Conservation (phyloP, 2,113 vertebrate species). For the Sinocyclocheilus anophthalmus region DNA sequence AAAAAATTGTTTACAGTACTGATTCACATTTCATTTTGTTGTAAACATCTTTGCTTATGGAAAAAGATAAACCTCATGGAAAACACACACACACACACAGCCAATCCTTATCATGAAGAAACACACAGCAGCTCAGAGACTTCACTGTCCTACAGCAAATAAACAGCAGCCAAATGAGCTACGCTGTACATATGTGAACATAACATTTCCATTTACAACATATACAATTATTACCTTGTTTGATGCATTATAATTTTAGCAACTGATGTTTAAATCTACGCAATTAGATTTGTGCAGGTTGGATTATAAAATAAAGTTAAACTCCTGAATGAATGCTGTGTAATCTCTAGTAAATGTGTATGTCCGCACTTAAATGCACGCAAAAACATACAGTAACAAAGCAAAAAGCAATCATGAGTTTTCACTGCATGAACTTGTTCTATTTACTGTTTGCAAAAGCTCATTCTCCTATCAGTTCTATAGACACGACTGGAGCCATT, state of each 20-base stretch:
- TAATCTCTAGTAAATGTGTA: neutral
- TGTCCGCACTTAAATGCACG: neutral
- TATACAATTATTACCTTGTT: neutral
- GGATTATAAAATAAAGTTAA: neutral
- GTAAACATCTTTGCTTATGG: neutral
- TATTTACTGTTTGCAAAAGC: neutral
- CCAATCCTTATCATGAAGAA: neutral
- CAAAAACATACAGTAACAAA: slow-evolving; percentile 3
- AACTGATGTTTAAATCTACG: neutral
- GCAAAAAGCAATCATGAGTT: slow-evolving; percentile 9
- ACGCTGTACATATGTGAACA: neutral
- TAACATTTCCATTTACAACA: neutral
- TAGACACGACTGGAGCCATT: neutral
- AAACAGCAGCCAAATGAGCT: neutral
- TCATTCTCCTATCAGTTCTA: slow-evolving; percentile 13
- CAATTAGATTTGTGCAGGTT: neutral
- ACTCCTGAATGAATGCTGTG: neutral
- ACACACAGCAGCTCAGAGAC: slow-evolving; percentile 5
- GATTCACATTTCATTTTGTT: neutral
- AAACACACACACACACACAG: neutral
- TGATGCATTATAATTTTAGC: neutral
- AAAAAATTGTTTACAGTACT: neutral
- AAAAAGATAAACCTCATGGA: neutral
- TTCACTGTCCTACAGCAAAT: neutral
- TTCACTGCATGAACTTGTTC: neutral